These are phyloP conservation scores for Geodia barretti DNA, from an alignment of 37 sponge, comb jelly and placozoan species.

Conservation along the genomic window DNA sequence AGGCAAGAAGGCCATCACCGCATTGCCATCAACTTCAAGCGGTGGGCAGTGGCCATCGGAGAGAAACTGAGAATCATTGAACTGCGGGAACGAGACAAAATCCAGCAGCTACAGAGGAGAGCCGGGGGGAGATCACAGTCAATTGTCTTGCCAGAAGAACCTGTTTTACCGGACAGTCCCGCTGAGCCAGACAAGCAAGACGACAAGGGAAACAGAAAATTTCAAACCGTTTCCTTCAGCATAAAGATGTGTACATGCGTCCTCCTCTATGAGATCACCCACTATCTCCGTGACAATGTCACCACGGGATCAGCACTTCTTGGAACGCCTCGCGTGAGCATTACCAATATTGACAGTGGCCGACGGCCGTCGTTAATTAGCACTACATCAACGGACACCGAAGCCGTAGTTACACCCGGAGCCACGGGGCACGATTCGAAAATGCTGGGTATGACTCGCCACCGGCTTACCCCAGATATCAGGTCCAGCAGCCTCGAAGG, in stretches of 20 bases:
- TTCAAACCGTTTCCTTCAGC: conserved; percentile 41
- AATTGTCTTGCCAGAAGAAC: conserved; percentile 32
- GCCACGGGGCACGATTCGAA: no score
- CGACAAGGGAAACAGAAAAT: not conserved
- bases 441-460: not conserved
- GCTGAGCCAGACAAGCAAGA: not conserved
- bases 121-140: not conserved
- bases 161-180: conserved; percentile 48
- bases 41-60: conserved; percentile 67
- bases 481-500: not conserved
- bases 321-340: conserved; percentile 5
- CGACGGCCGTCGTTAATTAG: conserved; percentile 26
- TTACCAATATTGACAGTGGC: not conserved
- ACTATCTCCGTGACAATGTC: conserved; percentile 49
- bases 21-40: conserved; percentile 33
- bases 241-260: conserved; percentile 70
- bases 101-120: not conserved
- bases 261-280: conserved; percentile 68
- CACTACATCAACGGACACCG: conserved; percentile 25
- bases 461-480: not conserved
- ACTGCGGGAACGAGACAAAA: conserved; percentile 34
- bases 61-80: conserved; percentile 41
- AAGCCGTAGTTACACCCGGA: not conserved
- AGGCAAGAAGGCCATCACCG: not conserved
- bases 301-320: not conserved